Evolutionary conservation across 2,888 invertebrate species (phyloP).

Genomic region (Chelonus formosanus): DNA sequence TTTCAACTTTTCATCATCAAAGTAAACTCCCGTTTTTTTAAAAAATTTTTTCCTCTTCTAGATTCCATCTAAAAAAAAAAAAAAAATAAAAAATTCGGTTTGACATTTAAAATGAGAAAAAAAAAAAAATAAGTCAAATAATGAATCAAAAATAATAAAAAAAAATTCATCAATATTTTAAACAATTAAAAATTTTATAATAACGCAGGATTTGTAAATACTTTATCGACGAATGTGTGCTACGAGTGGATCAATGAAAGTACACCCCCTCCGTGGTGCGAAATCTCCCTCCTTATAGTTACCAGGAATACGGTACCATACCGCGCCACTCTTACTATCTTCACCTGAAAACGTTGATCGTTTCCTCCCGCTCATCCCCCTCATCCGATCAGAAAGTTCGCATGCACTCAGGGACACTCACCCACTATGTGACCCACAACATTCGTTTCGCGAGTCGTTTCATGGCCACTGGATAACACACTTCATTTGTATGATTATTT

Average conservation of each 20-base stretch:
- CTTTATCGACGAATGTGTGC: constrained; percentile 51
- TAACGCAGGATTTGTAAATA: constrained; percentile 49
- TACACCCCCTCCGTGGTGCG: constrained; percentile 45
- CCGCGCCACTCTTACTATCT: constrained; percentile 51
- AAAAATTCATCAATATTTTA: neutral
- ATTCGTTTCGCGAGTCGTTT: constrained; percentile 13
- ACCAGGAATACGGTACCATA: constrained; percentile 47
- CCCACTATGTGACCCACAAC: constrained; percentile 8
- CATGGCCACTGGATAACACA: constrained; percentile 13
- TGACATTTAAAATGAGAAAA: too few relatives aligned
- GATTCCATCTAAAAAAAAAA: too few relatives aligned
- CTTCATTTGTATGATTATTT: constrained; percentile 9
- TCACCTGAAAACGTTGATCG: constrained; percentile 43
- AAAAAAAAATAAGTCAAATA: too few relatives aligned
- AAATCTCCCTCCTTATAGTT: constrained; percentile 40
- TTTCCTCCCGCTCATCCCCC: constrained; percentile 36
- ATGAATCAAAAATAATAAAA: too few relatives aligned
- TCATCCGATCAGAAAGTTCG: constrained; percentile 35
- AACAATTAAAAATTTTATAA: constrained; percentile 19
- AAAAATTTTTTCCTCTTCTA: too few relatives aligned
- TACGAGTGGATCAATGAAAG: constrained; percentile 63
- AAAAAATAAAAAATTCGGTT: neutral
- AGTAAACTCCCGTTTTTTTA: too few relatives aligned
- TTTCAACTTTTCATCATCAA: neutral
- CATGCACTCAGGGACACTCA: constrained; percentile 7